phyloP scores from a whole-genome alignment of 2,888 invertebrate genomes.

The Tanypteryx hageni region DNA sequence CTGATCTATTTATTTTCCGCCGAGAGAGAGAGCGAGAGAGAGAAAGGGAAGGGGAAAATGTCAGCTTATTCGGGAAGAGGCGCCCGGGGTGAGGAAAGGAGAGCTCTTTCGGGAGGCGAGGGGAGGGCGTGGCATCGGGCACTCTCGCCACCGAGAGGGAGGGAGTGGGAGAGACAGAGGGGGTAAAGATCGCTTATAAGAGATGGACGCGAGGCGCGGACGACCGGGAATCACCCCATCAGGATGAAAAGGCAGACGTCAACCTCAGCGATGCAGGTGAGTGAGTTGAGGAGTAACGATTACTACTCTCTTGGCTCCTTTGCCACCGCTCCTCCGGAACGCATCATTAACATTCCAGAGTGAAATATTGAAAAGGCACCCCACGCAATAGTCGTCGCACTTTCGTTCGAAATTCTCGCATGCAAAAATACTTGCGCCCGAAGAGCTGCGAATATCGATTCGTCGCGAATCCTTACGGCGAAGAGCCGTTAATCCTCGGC shows the following conservation, averaged over 20 bases:
- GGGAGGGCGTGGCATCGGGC: no score
- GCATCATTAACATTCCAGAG: background rate
- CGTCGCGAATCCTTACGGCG: no score
- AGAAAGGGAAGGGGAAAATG: background rate
- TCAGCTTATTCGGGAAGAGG: background rate
- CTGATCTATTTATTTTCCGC: background rate
- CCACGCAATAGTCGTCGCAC: no score
- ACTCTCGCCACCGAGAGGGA: no score
- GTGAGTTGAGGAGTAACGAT: background rate
- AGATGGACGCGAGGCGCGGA: background rate
- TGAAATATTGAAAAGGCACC: background rate
- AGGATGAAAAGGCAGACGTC: background rate
- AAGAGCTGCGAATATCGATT: no score
- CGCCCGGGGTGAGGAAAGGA: background rate
- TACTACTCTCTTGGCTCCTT: background rate
- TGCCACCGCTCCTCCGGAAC: background rate
- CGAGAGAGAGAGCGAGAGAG: slow-evolving; percentile 13
- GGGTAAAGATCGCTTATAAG: slow-evolving; percentile 21
- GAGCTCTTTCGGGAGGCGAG: no score
- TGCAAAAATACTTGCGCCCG: no score
- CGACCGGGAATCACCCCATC: background rate
- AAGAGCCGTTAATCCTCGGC: no score
- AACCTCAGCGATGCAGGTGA: background rate
- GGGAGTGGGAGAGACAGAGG: background rate
- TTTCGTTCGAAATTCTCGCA: no score